Evolutionary conservation across 2,888 invertebrate species (phyloP).

Genomic region (Eustalomyia histrio): DNA sequence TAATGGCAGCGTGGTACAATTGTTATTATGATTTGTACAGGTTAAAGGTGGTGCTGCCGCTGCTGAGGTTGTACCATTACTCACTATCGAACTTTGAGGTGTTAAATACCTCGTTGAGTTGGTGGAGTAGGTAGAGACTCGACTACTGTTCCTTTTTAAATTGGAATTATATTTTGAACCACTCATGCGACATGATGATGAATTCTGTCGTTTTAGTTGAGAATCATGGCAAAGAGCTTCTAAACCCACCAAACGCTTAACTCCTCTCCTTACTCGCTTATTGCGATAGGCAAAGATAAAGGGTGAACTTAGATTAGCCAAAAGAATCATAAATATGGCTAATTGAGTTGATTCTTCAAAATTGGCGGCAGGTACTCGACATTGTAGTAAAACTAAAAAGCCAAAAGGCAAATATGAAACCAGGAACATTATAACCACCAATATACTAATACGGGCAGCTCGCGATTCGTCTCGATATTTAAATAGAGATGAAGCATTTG

Average conservation of each 20-base stretch:
- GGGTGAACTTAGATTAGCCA: slow-evolving; percentile 79
- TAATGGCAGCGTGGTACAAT: slow-evolving; percentile 65
- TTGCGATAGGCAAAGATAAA: slow-evolving; percentile 80
- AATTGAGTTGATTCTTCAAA: slow-evolving; percentile 77
- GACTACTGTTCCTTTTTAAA: slow-evolving; percentile 77
- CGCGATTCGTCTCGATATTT: slow-evolving; percentile 93
- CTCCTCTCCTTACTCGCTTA: slow-evolving; percentile 79
- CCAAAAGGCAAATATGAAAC: slow-evolving; percentile 79
- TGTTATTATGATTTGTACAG: slow-evolving; percentile 29
- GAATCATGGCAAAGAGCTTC: slow-evolving; percentile 73
- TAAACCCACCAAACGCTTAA: slow-evolving; percentile 77
- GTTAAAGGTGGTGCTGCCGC: slow-evolving; percentile 21
- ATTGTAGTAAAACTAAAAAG: slow-evolving; percentile 77
- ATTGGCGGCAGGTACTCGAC: slow-evolving; percentile 74
- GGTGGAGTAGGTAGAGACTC: slow-evolving; percentile 77
- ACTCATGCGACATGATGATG: slow-evolving; percentile 74
- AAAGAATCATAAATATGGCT: slow-evolving; percentile 78
- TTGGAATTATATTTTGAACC: slow-evolving; percentile 70
- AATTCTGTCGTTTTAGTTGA: slow-evolving; percentile 73
- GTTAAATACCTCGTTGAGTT: slow-evolving; percentile 78
- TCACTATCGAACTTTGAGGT: slow-evolving; percentile 73
- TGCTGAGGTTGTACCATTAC: slow-evolving; percentile 64
- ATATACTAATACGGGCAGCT: slow-evolving; percentile 90
- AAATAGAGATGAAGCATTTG: slow-evolving; percentile 91
- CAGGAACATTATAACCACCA: slow-evolving; percentile 80